phyloP scores from a whole-genome alignment of 2,113 vertebrate species.

The Tautogolabrus adspersus region DNA sequence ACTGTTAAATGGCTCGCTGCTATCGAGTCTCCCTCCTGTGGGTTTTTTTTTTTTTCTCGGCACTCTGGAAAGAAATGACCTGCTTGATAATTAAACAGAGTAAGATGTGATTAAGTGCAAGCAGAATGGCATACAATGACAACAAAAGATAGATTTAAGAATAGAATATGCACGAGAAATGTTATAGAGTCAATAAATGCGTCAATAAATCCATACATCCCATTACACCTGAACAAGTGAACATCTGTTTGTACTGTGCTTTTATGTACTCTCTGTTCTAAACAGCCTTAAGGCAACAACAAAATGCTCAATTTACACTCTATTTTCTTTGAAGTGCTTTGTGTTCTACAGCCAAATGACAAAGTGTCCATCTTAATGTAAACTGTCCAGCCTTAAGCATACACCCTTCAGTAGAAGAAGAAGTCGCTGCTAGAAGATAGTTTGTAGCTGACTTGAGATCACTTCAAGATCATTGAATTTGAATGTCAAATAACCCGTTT shows the following conservation, averaged over 20 bases:
- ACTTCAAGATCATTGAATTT: constrained; percentile 17
- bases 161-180: constrained; percentile 7
- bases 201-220: not conserved
- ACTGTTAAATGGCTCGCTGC: constrained; percentile 44
- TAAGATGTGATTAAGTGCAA: constrained; percentile 58
- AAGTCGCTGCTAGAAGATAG: not conserved
- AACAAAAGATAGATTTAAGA: constrained; percentile 54
- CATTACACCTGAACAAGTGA: constrained; percentile 6
- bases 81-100: constrained; percentile 62
- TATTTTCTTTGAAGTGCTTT: not conserved
- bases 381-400: not conserved
- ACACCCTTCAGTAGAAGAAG: not conserved
- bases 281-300: constrained; percentile 3
- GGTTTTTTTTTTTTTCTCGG: constrained; percentile 67
- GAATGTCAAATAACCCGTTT: constrained; percentile 5
- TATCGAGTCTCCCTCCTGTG: constrained; percentile 50
- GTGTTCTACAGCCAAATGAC: constrained; percentile 4
- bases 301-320: not conserved
- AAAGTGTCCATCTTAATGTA: not conserved
- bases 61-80: constrained; percentile 48
- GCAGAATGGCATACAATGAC: constrained; percentile 38
- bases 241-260: constrained; percentile 28
- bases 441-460: constrained; percentile 6
- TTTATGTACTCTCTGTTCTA: not conserved
- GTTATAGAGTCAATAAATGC: constrained; percentile 7